Base-by-base conservation (phyloP, 2,113 vertebrate genomes). In the Phalacrocorax aristotelis region DNA sequence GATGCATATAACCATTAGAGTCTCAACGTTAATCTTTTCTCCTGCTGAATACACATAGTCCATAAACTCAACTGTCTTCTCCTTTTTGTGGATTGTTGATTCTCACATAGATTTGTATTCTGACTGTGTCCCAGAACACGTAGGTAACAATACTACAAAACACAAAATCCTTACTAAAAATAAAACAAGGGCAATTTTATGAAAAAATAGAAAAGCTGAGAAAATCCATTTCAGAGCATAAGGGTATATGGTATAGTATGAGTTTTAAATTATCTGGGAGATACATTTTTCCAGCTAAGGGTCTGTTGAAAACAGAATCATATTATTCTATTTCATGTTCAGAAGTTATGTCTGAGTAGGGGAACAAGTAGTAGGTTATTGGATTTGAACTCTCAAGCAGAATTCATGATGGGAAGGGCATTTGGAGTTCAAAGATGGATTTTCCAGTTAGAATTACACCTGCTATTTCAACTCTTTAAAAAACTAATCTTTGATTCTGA, bases 381-480 rank as follows among this genome's bases (percentile, higher is more conserved):
- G 64, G 71, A 83, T 93, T 95, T 95, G 62, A 93, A 92, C 64
- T 89, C 60, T 68, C 36, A 74, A 62, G 80, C 34, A 72, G 76
- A 77, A 91, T 77, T 94, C 22, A 42, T 68, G 44, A 62, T 74
- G 30, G 64, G 83, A 83, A 94, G 72, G 55, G 64, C 79, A 75
- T 86, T 68, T 83, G 34, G 61, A 90, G 72, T 87, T 95, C 68
- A 92, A 86, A 95, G 79, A 68, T 64, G 38, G 69, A 92, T 89
- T 86, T 93, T 23, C 62, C 64, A 93, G 85, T 77, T 77, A 83
- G 29, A 87, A 62, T 86, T 74, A 46, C 25, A 90, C 83, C 69
- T 93, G 40, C 49, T 95, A 34, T 87, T 93, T 95, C 78, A 91
- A 57, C 30, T 74, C 70, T 79, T 83, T 78, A 68, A 76, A 82